Conservation (phyloP, 2,797 vertebrate genomes). For the Scyliorhinus canicula region DNA sequence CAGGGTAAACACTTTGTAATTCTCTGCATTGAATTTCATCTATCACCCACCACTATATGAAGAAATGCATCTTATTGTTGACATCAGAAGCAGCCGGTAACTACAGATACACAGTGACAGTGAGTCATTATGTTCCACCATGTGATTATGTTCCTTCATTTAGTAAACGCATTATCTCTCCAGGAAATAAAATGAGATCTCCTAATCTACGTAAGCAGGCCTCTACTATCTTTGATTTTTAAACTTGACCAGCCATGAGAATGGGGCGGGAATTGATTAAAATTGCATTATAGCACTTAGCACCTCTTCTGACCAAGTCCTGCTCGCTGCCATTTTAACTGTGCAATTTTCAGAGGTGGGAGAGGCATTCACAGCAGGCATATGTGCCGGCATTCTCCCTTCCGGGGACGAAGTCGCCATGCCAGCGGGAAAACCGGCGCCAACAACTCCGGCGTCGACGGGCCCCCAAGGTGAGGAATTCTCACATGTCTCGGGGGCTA, state of each 20-base stretch:
- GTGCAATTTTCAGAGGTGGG: neutral
- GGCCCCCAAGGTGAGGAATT: too few species aligned
- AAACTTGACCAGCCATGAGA: neutral
- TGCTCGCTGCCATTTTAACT: neutral
- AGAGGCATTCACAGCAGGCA: neutral
- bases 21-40: neutral
- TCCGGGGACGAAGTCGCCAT: too few species aligned
- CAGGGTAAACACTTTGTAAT: neutral
- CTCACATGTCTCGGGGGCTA: too few species aligned
- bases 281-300: neutral
- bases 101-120: neutral
- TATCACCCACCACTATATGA: neutral
- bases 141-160: neutral
- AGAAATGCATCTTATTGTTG: neutral
- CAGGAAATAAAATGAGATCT: slow-evolving; percentile 25
- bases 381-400: too few species aligned
- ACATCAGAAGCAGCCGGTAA: neutral
- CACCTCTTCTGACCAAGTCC: neutral
- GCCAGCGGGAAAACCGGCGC: too few species aligned
- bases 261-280: neutral
- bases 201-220: neutral
- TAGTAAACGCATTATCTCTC: slow-evolving; percentile 6
- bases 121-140: neutral
- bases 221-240: neutral
- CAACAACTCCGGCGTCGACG: too few species aligned